Percentiles rank a stretch among this genome's conserved stretches.
Evolutionary conservation across 1,140 invertebrate species (phyloP).

Genomic region (Magallana gigas): DNA sequence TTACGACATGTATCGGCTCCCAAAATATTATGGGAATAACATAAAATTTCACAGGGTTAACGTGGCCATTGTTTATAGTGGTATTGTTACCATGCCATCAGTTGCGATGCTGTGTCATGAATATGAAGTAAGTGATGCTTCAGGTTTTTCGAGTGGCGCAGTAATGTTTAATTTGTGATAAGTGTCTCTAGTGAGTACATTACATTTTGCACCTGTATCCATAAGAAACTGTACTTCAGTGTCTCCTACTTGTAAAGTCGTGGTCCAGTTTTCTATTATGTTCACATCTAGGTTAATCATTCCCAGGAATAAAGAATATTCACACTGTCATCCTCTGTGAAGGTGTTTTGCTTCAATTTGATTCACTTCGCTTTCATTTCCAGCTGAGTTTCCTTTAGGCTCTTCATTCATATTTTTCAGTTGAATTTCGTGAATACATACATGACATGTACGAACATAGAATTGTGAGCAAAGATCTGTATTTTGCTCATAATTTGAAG

Average conservation of each 20-base stretch:
- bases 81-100: neutral
- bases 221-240: conserved; percentile 32
- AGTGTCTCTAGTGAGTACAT: conserved; percentile 7
- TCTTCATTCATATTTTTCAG: neutral
- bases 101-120: conserved; percentile 27
- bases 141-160: conserved; percentile 12
- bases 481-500: too few species aligned
- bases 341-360: neutral
- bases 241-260: neutral
- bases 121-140: neutral
- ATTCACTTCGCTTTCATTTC: neutral
- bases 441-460: too few species aligned
- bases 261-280: neutral
- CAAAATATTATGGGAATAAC: conserved; percentile 44
- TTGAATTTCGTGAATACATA: neutral
- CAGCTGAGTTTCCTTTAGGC: neutral
- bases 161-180: neutral
- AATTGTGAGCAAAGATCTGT: too few species aligned
- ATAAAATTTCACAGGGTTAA: conserved; percentile 44
- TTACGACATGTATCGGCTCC: conserved; percentile 33
- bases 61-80: conserved; percentile 25
- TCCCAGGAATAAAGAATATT: neutral
- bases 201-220: conserved; percentile 46
- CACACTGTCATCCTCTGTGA: neutral
- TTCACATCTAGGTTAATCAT: neutral